These are phyloP conservation scores for Saxidomus purpurata DNA, from an alignment of 1,140 invertebrate species.

Conservation along the genomic window DNA sequence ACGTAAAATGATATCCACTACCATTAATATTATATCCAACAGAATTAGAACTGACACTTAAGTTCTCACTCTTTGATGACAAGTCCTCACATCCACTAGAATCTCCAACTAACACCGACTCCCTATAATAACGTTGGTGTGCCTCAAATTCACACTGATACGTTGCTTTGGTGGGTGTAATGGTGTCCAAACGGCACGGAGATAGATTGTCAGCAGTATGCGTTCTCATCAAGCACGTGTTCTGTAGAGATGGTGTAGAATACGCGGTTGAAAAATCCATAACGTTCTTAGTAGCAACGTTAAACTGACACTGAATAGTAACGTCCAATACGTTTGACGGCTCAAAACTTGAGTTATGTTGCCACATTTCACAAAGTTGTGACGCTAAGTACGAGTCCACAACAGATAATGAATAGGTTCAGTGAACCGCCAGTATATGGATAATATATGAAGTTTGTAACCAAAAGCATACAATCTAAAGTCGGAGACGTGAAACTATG, in stretches of 20 bases:
- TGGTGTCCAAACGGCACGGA: neutral
- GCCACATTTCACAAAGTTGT: slow-evolving; percentile 35
- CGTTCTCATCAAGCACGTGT: neutral
- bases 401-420: neutral
- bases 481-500: too few relatives aligned
- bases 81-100: neutral
- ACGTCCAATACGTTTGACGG: slow-evolving; percentile 56
- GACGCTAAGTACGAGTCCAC: neutral
- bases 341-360: slow-evolving; percentile 35
- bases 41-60: neutral
- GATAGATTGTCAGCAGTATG: neutral
- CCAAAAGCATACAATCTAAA: neutral
- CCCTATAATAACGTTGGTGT: neutral
- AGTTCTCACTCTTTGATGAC: neutral
- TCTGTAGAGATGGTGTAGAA: neutral
- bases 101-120: neutral
- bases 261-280: slow-evolving; percentile 31
- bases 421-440: neutral
- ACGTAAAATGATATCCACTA: slow-evolving; percentile 13
- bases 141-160: slow-evolving; percentile 29
- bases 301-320: slow-evolving; percentile 62
- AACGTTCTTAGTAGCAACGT: slow-evolving; percentile 60
- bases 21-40: slow-evolving; percentile 1
- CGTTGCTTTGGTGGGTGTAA: neutral
- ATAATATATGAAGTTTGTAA: neutral